phyloP scores from a whole-genome alignment of 2,113 vertebrate genomes.

The Xenopus borealis region DNA sequence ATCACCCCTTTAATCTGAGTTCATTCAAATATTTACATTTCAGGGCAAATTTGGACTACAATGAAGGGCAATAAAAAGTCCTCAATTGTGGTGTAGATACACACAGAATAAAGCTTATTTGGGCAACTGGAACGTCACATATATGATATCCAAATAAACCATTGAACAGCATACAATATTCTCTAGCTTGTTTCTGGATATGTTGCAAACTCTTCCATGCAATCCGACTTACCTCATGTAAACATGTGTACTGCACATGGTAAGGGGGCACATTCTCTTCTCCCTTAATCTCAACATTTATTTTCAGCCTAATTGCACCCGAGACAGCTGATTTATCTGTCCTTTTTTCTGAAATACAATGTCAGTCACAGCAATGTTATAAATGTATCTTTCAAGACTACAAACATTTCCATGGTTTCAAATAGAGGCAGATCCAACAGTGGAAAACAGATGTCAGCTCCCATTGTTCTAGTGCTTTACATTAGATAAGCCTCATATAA shows the following conservation, averaged over 20 bases:
- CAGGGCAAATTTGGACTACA: too few relatives aligned
- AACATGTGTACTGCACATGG: slow-evolving; percentile 94
- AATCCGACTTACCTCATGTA: slow-evolving; percentile 81
- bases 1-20: too few relatives aligned
- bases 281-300: slow-evolving; percentile 95
- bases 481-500: slow-evolving; percentile 13
- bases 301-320: slow-evolving; percentile 91
- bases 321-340: slow-evolving; percentile 97
- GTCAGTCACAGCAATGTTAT: neutral
- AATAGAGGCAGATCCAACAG: neutral
- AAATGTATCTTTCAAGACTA: neutral
- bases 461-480: slow-evolving; percentile 12
- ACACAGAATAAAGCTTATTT: too few relatives aligned
- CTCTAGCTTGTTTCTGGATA: too few relatives aligned
- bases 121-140: too few relatives aligned
- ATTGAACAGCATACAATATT: too few relatives aligned
- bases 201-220: too few relatives aligned
- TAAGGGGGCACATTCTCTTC: slow-evolving; percentile 95
- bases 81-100: too few relatives aligned
- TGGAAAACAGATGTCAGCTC: slow-evolving; percentile 21
- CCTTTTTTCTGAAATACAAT: slow-evolving; percentile 76
- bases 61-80: too few relatives aligned
- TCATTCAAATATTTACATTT: too few relatives aligned
- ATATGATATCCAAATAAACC: too few relatives aligned
- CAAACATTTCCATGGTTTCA: slow-evolving; percentile 10